Evolutionary conservation across 2,113 vertebrate genomes (phyloP).

Genomic region (Anhinga rufa): DNA sequence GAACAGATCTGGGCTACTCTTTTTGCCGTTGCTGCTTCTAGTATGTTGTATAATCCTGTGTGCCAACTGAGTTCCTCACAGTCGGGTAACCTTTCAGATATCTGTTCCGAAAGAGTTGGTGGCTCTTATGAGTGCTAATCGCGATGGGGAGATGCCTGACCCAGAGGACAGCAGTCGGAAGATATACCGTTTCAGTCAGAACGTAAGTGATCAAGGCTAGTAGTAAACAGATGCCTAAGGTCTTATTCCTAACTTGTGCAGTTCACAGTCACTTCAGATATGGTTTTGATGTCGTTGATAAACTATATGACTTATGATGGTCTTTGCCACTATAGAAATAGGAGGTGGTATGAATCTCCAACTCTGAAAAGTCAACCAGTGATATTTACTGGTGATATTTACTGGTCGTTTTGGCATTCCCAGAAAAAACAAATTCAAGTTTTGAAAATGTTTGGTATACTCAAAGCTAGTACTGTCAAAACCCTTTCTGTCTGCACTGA

Average conservation of each 20-base stretch:
- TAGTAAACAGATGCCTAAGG: background rate
- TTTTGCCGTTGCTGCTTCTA: background rate
- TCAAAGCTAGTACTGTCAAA: background rate
- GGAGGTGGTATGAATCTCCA: background rate
- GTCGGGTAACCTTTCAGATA: conserved; percentile 67
- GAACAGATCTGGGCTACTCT: background rate
- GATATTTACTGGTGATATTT: background rate
- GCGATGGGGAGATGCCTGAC: conserved; percentile 83
- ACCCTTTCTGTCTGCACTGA: background rate
- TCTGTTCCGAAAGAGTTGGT: conserved; percentile 92
- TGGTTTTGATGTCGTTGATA: accelerated
- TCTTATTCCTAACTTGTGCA: background rate
- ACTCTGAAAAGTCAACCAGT: background rate
- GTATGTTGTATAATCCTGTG: too few relatives aligned
- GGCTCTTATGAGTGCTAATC: conserved; percentile 90
- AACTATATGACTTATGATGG: accelerated
- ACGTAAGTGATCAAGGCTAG: conserved; percentile 61
- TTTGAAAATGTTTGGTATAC: background rate
- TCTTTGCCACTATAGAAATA: background rate
- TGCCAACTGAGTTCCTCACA: background rate
- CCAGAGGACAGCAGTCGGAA: conserved; percentile 76
- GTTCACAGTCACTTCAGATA: accelerated
- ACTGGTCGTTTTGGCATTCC: background rate
- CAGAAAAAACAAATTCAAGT: background rate
- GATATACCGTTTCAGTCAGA: conserved; percentile 87